Percentiles rank a stretch among this genome's conserved stretches.
Conservation (phyloP, 2,797 vertebrate species). For the Enteromius paludinosus region DNA sequence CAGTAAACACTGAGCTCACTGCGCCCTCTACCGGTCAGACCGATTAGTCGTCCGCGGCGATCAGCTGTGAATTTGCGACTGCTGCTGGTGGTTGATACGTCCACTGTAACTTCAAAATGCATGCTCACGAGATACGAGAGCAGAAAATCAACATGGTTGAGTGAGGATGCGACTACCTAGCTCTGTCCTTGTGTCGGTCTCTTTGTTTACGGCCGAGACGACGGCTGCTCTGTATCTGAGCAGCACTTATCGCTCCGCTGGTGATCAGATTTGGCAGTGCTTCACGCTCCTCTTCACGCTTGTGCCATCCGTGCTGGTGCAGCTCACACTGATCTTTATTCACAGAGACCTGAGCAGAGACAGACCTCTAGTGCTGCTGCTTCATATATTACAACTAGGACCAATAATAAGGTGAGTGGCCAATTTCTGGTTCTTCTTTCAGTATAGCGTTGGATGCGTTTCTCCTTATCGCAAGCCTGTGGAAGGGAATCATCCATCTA, state of each 20-base stretch:
- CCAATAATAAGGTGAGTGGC: constrained; percentile 87
- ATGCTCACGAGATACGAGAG: constrained; percentile 59
- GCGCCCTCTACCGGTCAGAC: constrained; percentile 65
- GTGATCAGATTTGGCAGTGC: constrained; percentile 90
- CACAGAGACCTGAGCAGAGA: constrained; percentile 95
- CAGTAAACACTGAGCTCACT: not conserved
- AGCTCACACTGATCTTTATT: constrained; percentile 94
- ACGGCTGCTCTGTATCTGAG: constrained; percentile 89
- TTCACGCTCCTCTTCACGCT: constrained; percentile 94
- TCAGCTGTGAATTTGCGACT: constrained; percentile 13
- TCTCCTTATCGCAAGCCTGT: not conserved
- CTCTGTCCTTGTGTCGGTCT: constrained; percentile 91
- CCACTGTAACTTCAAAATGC: constrained; percentile 34
- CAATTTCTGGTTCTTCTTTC: not conserved
- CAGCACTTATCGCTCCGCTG: constrained; percentile 87
- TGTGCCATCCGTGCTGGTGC: constrained; percentile 90
- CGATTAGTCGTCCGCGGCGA: constrained; percentile 15
- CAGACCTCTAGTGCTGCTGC: constrained; percentile 90
- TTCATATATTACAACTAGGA: constrained; percentile 95
- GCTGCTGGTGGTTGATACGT: constrained; percentile 5
- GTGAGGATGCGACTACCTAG: constrained; percentile 92
- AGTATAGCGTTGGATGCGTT: not conserved
- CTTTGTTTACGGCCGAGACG: constrained; percentile 92
- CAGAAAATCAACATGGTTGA: constrained; percentile 70
- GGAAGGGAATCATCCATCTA: not conserved